Evolutionary conservation across 2,113 vertebrate species (phyloP).

Genomic region (Campylomormyrus tamandua): DNA sequence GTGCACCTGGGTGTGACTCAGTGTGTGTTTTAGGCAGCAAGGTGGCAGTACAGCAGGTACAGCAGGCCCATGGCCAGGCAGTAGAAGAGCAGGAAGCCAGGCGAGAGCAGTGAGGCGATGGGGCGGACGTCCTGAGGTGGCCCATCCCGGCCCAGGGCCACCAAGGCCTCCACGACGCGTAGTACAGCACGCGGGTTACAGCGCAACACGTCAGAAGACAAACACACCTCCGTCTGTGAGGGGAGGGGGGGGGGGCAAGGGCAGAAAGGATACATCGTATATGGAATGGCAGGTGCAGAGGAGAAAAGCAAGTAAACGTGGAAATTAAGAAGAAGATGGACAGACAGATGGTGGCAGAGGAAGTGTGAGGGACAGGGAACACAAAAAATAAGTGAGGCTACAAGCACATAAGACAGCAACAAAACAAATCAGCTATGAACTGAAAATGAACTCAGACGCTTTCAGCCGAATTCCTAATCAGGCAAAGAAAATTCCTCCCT

Average conservation of each 20-base stretch:
- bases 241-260: not conserved
- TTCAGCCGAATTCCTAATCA: not conserved
- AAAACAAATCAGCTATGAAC: not conserved
- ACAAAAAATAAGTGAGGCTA: conserved; percentile 14
- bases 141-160: conserved; percentile 41
- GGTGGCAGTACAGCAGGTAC: conserved; percentile 59
- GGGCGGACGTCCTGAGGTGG: conserved; percentile 33
- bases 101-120: conserved; percentile 56
- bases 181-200: conserved; percentile 64
- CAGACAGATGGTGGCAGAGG: not conserved
- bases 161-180: conserved; percentile 62
- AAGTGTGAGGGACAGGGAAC: not conserved
- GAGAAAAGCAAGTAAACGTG: not conserved
- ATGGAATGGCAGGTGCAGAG: not conserved
- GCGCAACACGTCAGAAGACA: conserved; percentile 71
- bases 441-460: not conserved
- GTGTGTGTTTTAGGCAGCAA: conserved; percentile 44
- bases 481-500: not conserved
- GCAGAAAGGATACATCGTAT: not conserved
- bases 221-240: conserved; percentile 68
- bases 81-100: conserved; percentile 79
- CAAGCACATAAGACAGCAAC: conserved; percentile 7
- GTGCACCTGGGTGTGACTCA: not conserved
- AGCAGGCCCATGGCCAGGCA: conserved; percentile 68
- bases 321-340: not conserved